Percentiles rank a stretch among this genome's conserved stretches.
Conservation (phyloP, 2,888 invertebrate genomes). For the Latrodectus elegans region DNA sequence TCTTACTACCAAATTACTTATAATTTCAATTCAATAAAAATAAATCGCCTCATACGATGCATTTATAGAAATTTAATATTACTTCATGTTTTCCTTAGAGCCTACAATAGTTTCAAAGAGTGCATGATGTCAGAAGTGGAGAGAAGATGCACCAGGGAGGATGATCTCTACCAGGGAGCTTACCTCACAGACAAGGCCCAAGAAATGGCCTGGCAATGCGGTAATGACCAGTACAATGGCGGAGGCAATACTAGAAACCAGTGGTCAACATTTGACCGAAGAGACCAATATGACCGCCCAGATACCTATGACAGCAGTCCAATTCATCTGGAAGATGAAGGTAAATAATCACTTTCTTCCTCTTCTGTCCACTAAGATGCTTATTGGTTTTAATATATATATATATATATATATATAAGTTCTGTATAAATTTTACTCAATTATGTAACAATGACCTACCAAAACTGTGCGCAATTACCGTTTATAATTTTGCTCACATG, state of each 20-base stretch:
- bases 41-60: too few species aligned
- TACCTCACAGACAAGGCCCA: conserved; percentile 62
- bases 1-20: too few species aligned
- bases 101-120: conserved; percentile 37
- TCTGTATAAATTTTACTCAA: too few species aligned
- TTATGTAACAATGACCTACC: too few species aligned
- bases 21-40: too few species aligned
- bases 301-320: not conserved
- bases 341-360: not conserved
- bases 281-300: not conserved
- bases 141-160: conserved; percentile 56
- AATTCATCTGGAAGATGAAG: conserved; percentile 56
- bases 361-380: too few species aligned
- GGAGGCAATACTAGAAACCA: conserved; percentile 13
- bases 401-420: too few species aligned
- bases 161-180: conserved; percentile 62
- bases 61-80: too few species aligned
- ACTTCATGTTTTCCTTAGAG: not conserved
- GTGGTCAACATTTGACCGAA: conserved; percentile 10
- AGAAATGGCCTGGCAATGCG: conserved; percentile 64
- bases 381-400: too few species aligned
- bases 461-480: too few species aligned
- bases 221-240: not conserved
- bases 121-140: conserved; percentile 49
- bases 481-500: too few species aligned